Conservation (phyloP, 2,888 invertebrate genomes). For the Coelinius sp. region DNA sequence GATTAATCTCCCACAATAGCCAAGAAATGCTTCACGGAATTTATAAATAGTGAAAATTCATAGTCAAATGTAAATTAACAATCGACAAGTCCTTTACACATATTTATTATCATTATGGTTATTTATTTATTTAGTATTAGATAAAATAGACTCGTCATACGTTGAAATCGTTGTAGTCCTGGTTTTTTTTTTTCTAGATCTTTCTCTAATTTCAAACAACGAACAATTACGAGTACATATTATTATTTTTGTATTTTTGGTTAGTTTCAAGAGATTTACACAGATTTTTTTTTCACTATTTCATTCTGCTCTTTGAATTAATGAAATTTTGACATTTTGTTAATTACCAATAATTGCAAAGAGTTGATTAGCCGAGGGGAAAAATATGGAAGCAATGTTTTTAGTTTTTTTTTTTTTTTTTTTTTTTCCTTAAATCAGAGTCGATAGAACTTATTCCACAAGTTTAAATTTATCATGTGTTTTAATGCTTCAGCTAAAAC, state of each 20-base stretch:
- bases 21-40: constrained; percentile 45
- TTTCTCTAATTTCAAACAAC: constrained; percentile 27
- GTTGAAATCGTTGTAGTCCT: constrained; percentile 22
- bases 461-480: neutral
- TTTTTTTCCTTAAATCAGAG: neutral
- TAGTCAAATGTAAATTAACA: constrained; percentile 39
- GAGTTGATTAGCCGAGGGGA: constrained; percentile 44
- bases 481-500: neutral
- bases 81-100: constrained; percentile 20
- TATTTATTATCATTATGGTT: constrained; percentile 31
- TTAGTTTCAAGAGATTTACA: constrained; percentile 21
- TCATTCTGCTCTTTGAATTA: constrained; percentile 36
- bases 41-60: constrained; percentile 40
- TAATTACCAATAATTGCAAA: constrained; percentile 46
- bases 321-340: constrained; percentile 5
- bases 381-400: constrained; percentile 17
- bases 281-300: constrained; percentile 31
- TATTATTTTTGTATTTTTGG: constrained; percentile 41
- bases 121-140: constrained; percentile 24
- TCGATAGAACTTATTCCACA: neutral
- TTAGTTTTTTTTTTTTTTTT: neutral
- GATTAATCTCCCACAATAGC: constrained; percentile 45
- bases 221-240: constrained; percentile 41
- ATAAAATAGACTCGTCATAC: constrained; percentile 19
- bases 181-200: constrained; percentile 32